Evolutionary conservation across 2,888 invertebrate genomes (phyloP), one percentile per base, ranked within the genome.

Genomic region (Hirtodrosophila histrioides): DNA sequence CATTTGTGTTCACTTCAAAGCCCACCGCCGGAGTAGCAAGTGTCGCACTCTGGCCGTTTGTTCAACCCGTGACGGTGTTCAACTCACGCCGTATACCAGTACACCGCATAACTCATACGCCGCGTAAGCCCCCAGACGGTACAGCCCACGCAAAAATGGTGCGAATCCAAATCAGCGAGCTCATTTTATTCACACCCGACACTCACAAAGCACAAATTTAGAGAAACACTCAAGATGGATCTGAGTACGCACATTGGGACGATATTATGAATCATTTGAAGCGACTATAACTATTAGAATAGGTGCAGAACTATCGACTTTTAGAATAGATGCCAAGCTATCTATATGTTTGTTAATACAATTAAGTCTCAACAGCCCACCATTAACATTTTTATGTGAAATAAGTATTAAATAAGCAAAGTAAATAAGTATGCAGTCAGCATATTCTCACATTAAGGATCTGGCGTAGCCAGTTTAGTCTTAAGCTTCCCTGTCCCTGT

Each of bases 1-100:
- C 67, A 82, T 71, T 69, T 70, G 81, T 60, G 69, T 65, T 58
- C 54, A 69, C 69, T 72, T 82, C 82, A 82, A 82, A 82, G 82
- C 36, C 27, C 31, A 64, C 86, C 82, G 82, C 65, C 45, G 48
- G 62, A 27, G 55, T 49, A 67, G 71, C 81, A 82, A 76, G 85
- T 82, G 82, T 64, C 73, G 70, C 60, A 45, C 49, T 49, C 43
- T 41, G 11, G 44, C 51, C 75, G 77, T 75, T 65, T 76, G 54
- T 79, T 79, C 74, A 66, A 65, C 74, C 64, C 68, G 50, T 66
- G 56, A 61, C 54, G 33, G 8, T 37, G 55, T 39, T 53, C 33
- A 12, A 46, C 35, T 56, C 51, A 65, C 48, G 60, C 53, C 66
- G 31, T 54, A 55, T n/a, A 45, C 53, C 60, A 29, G 31, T 54